Evolutionary conservation across 2,888 invertebrate genomes (phyloP), one percentile per base, ranked within the genome.

Genomic region (Acronicta psi): DNA sequence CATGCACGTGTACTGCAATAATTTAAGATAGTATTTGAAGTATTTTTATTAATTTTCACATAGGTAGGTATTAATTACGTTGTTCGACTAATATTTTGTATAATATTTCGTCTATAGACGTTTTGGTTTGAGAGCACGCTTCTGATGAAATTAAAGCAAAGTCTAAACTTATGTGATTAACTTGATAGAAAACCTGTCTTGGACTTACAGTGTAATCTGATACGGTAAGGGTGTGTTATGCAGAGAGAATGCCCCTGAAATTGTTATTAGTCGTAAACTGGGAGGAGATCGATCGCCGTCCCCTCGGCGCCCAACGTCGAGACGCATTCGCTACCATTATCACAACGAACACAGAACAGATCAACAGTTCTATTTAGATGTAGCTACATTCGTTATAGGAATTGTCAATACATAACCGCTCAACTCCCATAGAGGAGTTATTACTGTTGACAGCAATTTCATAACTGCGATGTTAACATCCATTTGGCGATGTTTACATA

Each of bases 221-320:
- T 58, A 69, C 50, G 53, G 52, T 67, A 69, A 69, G 69, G 63
- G 60, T 71, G 71, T 70, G 53, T 58, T 71, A 70, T 70, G 53
- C 57, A 62, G 59, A 52, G 63, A 74, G 75, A 81, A 80, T 81
- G 81, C 75, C 85, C 84, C 82, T 86, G 87, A 85, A 88, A 90
- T 83, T 79, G 83, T 86, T 85, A 87, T 87, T 84, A 85, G 83
- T 86, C 86, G 85, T 89, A 85, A 88, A 87, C 76, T 68, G 81
- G 82, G 86, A 82, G 75, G 60, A 85, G 87, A 92, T 93, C 92
- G 91, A 92, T 92, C 82, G 85, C 83, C 89, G 89, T 84, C 91
- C 82, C 77, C 69, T 68, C 77, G 90, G 89, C 91, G 92, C 87
- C 88, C 76, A 74, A 56, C 75, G 78, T 51, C 79, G 77, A 71